Base-by-base conservation (phyloP, 2,113 vertebrate genomes). In the Microtus richardsoni region DNA sequence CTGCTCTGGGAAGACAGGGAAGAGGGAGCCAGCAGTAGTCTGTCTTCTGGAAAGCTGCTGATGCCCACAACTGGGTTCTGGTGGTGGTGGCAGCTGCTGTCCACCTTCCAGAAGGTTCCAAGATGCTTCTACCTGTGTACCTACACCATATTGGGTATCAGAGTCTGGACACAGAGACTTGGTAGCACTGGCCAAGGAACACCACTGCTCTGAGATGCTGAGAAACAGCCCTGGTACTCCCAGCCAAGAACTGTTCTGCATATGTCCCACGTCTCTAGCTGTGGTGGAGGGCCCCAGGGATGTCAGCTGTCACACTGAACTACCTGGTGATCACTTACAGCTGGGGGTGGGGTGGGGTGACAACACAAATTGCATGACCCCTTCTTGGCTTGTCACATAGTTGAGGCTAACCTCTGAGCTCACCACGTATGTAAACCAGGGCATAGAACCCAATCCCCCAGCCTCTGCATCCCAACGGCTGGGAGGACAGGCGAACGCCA, bases 21-120 rank as follows among this genome's bases (percentile, higher is more conserved):
- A 33, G 89, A 16, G 33, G 26, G 8, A 17, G 4, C 1, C 24
- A 64, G 79, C 77, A 3, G 3, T 14, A 64, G 74, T 77, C 66
- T 0, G 28, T 64, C 41, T 93, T 96, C 94, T 93, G 91, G 91
- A 85, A 96, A 95, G 39, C 49, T 3, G 1, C 11, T 44, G 33
- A 21, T 26, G 7, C 39, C 26, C 80, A 41, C n/a, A 82, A 39
- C 22, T 26, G 36, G 36, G 54, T 26, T 68, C 66, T 74, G 39
- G 39, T 13, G 39, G 68, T 52, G 68, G 68, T 17, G 54, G 7
- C 16, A 19, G 70, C 47, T 24, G 9, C 10, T 36, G 44, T 17
- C 84, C 44, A 78, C 75, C 75, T 80, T 70, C 75, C 47, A 80
- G 58, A 66, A 79, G 75, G 41, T 28, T 74, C 79, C 36, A 30